Evolutionary conservation across 2,888 invertebrate species (phyloP).

Genomic region (Stictocephala bisonia): DNA sequence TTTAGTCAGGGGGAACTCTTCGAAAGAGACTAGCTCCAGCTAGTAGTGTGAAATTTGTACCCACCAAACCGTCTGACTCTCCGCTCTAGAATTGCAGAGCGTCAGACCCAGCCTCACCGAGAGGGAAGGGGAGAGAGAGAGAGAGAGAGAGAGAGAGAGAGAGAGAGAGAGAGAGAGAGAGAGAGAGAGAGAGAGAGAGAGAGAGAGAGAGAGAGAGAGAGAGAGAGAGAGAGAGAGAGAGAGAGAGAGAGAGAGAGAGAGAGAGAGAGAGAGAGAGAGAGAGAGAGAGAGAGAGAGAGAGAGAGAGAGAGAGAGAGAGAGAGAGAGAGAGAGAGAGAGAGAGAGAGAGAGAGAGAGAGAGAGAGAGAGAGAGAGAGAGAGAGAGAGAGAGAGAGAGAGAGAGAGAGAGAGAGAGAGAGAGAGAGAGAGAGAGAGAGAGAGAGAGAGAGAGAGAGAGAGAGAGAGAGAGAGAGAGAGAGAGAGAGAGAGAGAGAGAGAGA

Average conservation of each 20-base stretch:
- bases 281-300: slow-evolving; percentile 64
- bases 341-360: slow-evolving; percentile 63
- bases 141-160: too few species aligned
- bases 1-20: too few species aligned
- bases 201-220: too few species aligned
- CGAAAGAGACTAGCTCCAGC: too few species aligned
- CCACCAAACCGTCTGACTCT: too few species aligned
- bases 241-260: not conserved
- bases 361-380: slow-evolving; percentile 63
- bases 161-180: too few species aligned
- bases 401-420: slow-evolving; percentile 54
- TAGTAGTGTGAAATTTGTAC: too few species aligned
- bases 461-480: slow-evolving; percentile 63
- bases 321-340: slow-evolving; percentile 67
- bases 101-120: too few species aligned
- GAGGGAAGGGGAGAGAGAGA: too few species aligned
- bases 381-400: slow-evolving; percentile 69
- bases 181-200: too few species aligned
- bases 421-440: slow-evolving; percentile 67
- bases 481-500: slow-evolving; percentile 67
- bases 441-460: slow-evolving; percentile 65
- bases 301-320: slow-evolving; percentile 62
- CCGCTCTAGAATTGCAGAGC: too few species aligned
- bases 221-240: not conserved
- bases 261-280: slow-evolving; percentile 64